Evolutionary conservation across 2,113 vertebrate genomes (phyloP).

Genomic region (Percina caprodes): DNA sequence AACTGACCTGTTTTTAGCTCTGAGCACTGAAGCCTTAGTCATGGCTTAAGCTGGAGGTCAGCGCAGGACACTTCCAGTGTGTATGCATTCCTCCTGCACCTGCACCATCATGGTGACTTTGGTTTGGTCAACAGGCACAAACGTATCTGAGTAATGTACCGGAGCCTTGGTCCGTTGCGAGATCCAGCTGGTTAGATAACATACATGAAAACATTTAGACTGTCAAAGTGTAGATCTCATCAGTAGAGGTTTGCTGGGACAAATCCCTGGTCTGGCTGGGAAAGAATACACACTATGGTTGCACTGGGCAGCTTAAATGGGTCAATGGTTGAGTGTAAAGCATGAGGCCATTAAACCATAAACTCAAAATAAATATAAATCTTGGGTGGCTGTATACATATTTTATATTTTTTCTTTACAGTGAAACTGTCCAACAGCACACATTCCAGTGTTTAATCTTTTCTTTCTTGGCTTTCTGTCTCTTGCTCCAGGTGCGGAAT

Average conservation of each 20-base stretch:
- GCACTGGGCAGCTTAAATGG: background rate
- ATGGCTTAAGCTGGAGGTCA: constrained; percentile 13
- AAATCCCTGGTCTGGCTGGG: background rate
- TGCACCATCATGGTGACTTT: constrained; percentile 20
- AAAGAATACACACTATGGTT: background rate
- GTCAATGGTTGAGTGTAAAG: background rate
- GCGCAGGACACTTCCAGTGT: background rate
- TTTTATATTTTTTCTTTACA: background rate
- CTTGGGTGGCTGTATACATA: background rate
- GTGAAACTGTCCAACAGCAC: background rate
- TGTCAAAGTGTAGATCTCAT: constrained; percentile 34
- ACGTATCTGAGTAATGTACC: constrained; percentile 41
- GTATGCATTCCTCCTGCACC: constrained; percentile 36
- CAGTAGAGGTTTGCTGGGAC: constrained; percentile 1
- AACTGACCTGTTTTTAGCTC: constrained; percentile 32
- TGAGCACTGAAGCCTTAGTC: background rate
- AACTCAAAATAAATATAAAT: background rate
- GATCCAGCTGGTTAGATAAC: constrained; percentile 36
- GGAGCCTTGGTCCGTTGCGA: background rate
- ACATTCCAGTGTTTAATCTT: constrained; percentile 19
- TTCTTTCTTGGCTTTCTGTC: constrained; percentile 3
- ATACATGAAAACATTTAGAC: background rate
- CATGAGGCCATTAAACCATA: background rate
- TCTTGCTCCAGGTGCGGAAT: constrained; percentile 55
- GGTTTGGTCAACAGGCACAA: constrained; percentile 37